Base-by-base conservation (phyloP, 30 jellyfish, hydroid and myxozoan genomes). In the Haliclystus octoradiatus region DNA sequence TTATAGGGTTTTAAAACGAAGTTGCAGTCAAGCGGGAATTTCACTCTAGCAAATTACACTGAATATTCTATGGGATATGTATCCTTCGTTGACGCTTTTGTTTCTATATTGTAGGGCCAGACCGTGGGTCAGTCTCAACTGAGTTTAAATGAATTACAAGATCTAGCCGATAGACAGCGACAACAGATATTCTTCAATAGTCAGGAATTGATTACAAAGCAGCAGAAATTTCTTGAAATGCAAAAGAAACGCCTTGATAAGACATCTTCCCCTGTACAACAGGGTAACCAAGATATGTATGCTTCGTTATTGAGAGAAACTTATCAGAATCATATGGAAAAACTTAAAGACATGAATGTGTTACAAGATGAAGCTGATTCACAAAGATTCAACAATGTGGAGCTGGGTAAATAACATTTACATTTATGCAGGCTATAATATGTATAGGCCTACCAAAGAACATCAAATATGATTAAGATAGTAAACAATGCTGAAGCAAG, bases 151-250 rank as follows among this genome's bases (percentile, higher is more conserved):
- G 95, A 88, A 72, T 81, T 88, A 22, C 94, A 88, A 50, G 84
- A 75, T 40, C 85, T 88, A 80, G 97, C 97, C 12, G 97, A 88
- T 57, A 76, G 78, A 53, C 97, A 88, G 34, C 92, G 94, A 28
- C 83, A 80, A 61, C 97, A 88, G 62, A 80, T 88, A 34, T 74
- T 74, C 0, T 70, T 76, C 67, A 88, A 80, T 80, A 79, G 89
- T 70, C 87, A 80, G 52, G 94, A 79, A 63, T 72, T 79, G 34
- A 80, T 88, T 40, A 85, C 76, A 19, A 88, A 88, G 68, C 97
- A 88, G 61, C 94, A 88, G 76, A 89, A 84, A 26, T 74, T 88
- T 66, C 73, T 66, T 81, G 85, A 71, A 63, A 79, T 88, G 97
- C 94, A 88, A 15, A 49, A 63, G 33, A 76, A 77, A 57, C 79